Base-by-base conservation (phyloP, 2,113 vertebrate species). In the Mormyrus iriodes region DNA sequence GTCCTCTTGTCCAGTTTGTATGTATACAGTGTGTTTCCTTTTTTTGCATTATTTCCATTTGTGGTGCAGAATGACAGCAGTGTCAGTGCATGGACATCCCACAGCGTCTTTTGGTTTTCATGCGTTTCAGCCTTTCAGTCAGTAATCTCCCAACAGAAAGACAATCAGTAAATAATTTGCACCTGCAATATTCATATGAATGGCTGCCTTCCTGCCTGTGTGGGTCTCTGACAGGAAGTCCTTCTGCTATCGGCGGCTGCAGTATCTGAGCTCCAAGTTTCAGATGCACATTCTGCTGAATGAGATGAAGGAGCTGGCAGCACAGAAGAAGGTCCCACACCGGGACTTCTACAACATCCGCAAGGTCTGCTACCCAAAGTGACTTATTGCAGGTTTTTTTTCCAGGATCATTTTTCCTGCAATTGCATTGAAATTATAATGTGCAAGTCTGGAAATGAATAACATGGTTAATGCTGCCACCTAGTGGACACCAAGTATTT, bases 221-320 rank as follows among this genome's bases (percentile, higher is more conserved):
- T 55, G 31, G 10, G 9, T 51, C 19, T 13, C 35, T 24, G 10
- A 86, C 94, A 99, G 98, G 95, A 99, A 99, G 94, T 99, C 98
- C 0, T 99, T 99, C 94, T 99, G 98, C 94, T 99, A 99, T 93
- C 97, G 98, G 4, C 97, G 98, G 39, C 95, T 99, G 35, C 98
- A 99, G 94, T 99, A 98, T 91, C 95, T 99, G 87, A 99, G 98
- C 95, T 99, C 98, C 89, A 99, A 98, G 90, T 99, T 99, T 94
- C 98, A 99, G 96, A 99, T 99, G 98, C 98, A 99, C 0, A 97
- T 99, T 89, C 96, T 99, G 84, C 95, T 99, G 90, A 99, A 99
- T 0, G 98, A 99, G 95, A 98, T 99, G 98, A 99, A 99, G 93
- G 98, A 99, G 93, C 87, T 99, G 94, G 98, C 98, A 0, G 97